A percentile compares a stretch with the other conserved stretches of the same genome.
Conservation (phyloP, 1,140 invertebrate species). For the Drosophila biarmipes region DNA sequence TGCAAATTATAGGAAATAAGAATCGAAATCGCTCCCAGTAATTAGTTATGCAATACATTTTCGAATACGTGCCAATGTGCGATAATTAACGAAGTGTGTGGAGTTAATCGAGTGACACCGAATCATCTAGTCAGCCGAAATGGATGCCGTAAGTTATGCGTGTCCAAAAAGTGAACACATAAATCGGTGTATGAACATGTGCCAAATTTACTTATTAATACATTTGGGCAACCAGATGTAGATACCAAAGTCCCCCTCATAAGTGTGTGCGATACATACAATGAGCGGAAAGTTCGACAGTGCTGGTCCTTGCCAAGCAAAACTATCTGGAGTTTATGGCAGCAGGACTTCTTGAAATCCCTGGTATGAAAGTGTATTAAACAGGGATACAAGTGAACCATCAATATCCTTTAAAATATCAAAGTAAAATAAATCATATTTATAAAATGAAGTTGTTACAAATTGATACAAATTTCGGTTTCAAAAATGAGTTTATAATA, state of each 20-base stretch:
- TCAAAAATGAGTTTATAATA: too few relatives aligned
- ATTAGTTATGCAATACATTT: slow-evolving; percentile 59
- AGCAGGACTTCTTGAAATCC: too few relatives aligned
- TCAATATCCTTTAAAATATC: too few relatives aligned
- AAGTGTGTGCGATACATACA: neutral
- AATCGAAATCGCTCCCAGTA: slow-evolving; percentile 38
- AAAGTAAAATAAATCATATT: too few relatives aligned
- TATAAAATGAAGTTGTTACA: too few relatives aligned
- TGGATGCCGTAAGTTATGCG: slow-evolving; percentile 55
- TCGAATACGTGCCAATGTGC: slow-evolving; percentile 32
- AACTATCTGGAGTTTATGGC: neutral
- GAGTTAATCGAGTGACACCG: slow-evolving; percentile 43
- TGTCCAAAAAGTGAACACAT: slow-evolving; percentile 18
- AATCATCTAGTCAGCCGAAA: slow-evolving; percentile 23
- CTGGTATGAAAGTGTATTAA: neutral
- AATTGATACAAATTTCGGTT: too few relatives aligned
- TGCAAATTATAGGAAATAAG: slow-evolving; percentile 19
- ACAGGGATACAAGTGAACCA: neutral
- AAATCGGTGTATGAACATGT: slow-evolving; percentile 23
- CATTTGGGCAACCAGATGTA: slow-evolving; percentile 30
- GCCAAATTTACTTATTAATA: slow-evolving; percentile 56
- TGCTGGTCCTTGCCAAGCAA: slow-evolving; percentile 1
- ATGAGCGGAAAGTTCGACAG: slow-evolving; percentile 4
- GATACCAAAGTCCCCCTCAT: neutral
- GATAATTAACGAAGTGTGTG: slow-evolving; percentile 24